Evolutionary conservation across 2,888 invertebrate genomes (phyloP).

Genomic region (Pyrocoelia pectoralis): DNA sequence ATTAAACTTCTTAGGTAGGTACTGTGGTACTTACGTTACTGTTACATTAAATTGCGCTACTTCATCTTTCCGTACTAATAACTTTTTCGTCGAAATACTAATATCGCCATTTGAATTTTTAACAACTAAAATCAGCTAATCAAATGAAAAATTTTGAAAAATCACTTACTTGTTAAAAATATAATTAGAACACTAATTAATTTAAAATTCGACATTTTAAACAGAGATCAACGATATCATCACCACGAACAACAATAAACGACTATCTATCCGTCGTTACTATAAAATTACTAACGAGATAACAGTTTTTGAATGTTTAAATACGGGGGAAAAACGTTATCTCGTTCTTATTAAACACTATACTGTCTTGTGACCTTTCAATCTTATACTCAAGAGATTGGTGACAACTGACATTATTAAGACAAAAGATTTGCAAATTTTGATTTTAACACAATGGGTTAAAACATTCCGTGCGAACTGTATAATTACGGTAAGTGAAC

Average conservation of each 20-base stretch:
- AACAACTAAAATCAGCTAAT: neutral
- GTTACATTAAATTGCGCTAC: neutral
- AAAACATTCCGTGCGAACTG: too few species aligned
- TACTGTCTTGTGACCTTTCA: neutral
- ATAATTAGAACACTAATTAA: neutral
- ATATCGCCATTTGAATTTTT: neutral
- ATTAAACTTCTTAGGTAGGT: slow-evolving; percentile 2
- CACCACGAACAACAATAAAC: neutral
- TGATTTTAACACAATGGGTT: too few species aligned
- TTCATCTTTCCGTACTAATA: neutral
- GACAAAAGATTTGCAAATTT: neutral
- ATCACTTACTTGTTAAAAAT: neutral
- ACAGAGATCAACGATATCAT: neutral
- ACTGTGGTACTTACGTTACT: slow-evolving; percentile 6
- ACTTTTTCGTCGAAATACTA: neutral
- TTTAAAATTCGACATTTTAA: neutral
- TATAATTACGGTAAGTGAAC: too few species aligned
- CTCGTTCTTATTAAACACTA: neutral
- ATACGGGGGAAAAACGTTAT: neutral
- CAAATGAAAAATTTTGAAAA: neutral
- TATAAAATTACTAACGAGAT: neutral
- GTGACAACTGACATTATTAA: neutral
- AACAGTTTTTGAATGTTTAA: neutral
- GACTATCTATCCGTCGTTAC: neutral
- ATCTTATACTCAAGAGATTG: too few species aligned